A percentile compares a stretch with the other conserved stretches of the same genome.
These are phyloP conservation scores for Mamestra brassicae DNA, from an alignment of 2,888 invertebrate species.

Conservation along the genomic window DNA sequence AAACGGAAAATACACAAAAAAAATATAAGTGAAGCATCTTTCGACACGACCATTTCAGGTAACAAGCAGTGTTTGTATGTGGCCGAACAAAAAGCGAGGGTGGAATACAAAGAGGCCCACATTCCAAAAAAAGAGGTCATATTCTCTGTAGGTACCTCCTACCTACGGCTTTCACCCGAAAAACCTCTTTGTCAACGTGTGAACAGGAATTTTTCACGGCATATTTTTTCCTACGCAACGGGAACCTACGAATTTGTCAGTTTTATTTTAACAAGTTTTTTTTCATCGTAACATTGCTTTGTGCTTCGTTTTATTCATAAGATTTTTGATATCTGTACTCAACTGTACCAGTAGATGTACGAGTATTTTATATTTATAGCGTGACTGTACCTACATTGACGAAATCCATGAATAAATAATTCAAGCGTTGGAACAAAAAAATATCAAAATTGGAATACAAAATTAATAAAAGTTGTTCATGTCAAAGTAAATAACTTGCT, in stretches of 20 bases:
- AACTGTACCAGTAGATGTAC: background rate
- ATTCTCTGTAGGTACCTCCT: slow-evolving; percentile 19
- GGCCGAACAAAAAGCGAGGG: slow-evolving; percentile 71
- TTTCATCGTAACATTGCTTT: slow-evolving; percentile 47
- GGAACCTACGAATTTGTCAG: slow-evolving; percentile 55
- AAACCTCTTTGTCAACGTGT: slow-evolving; percentile 78
- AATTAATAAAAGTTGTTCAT: slow-evolving; percentile 1
- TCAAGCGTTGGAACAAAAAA: slow-evolving; percentile 5
- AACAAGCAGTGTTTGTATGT: slow-evolving; percentile 71
- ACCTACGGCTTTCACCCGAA: slow-evolving; percentile 69
- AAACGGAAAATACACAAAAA: slow-evolving; percentile 37
- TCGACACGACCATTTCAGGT: slow-evolving; percentile 69
- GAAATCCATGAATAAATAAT: slow-evolving; percentile 29
- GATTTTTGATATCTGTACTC: slow-evolving; percentile 15
- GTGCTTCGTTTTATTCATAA: background rate
- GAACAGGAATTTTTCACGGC: slow-evolving; percentile 71
- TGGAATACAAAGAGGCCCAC: slow-evolving; percentile 74
- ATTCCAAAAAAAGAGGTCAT: slow-evolving; percentile 69
- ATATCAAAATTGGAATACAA: background rate
- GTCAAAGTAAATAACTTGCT: background rate
- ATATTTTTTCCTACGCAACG: slow-evolving; percentile 54
- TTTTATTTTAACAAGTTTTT: slow-evolving; percentile 52
- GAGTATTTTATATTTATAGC: slow-evolving; percentile 30
- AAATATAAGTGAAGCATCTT: slow-evolving; percentile 61
- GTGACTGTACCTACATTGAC: slow-evolving; percentile 11